phyloP scores from a whole-genome alignment of 1,140 invertebrate species.

The Archivesica marissinica region DNA sequence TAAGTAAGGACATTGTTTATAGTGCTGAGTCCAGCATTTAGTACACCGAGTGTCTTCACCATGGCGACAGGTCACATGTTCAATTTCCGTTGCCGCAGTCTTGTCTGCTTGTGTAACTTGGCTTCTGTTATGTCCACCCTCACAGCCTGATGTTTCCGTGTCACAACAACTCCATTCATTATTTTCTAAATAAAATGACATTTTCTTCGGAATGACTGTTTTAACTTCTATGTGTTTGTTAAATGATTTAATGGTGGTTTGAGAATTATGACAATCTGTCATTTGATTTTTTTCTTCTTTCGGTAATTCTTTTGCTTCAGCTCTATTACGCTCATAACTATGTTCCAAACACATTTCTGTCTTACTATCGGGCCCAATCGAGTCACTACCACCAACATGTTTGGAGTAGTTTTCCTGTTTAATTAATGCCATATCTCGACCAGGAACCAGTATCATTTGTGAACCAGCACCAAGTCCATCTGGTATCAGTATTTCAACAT shows the following conservation, averaged over 20 bases:
- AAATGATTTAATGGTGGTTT: neutral
- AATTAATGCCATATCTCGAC: neutral
- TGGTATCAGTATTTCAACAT: too few species aligned
- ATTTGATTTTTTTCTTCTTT: neutral
- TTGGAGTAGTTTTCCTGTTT: neutral
- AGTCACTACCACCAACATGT: too few species aligned
- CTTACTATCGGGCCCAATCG: too few species aligned
- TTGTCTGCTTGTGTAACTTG: neutral
- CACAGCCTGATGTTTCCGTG: slow-evolving; percentile 3
- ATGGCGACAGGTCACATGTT: neutral
- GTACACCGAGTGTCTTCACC: slow-evolving; percentile 9
- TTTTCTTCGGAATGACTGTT: neutral
- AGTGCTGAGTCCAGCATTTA: neutral
- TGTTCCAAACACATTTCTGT: neutral
- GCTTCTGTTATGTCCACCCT: neutral
- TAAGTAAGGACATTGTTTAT: neutral
- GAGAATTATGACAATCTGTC: neutral
- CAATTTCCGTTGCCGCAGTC: slow-evolving; percentile 3
- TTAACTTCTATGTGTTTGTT: neutral
- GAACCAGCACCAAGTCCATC: neutral
- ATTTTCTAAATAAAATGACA: too few species aligned
- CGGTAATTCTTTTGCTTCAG: neutral
- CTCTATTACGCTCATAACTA: neutral
- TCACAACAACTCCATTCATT: slow-evolving; percentile 16
- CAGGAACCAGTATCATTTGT: neutral